phyloP scores from a whole-genome alignment of 2,113 vertebrate genomes.

The Otolemur garnettii region DNA sequence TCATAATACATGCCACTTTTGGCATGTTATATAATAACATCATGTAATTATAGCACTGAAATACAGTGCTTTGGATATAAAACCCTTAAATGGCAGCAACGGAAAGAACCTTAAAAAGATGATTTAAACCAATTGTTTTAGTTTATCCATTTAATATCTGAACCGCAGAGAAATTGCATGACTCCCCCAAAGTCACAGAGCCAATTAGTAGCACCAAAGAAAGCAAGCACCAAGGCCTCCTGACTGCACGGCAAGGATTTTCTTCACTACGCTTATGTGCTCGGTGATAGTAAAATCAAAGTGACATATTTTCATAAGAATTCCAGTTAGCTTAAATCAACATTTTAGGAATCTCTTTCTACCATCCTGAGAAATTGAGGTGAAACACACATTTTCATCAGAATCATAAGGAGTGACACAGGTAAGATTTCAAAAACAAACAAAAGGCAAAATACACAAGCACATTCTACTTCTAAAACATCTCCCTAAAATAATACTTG shows the following conservation, averaged over 20 bases:
- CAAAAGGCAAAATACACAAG: constrained; percentile 41
- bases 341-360: neutral
- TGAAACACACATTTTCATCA: neutral
- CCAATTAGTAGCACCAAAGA: neutral
- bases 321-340: neutral
- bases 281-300: constrained; percentile 46
- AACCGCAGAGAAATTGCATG: constrained; percentile 19
- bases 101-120: constrained; percentile 8
- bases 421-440: neutral
- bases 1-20: neutral
- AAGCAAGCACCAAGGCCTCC: neutral
- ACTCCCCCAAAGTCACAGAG: constrained; percentile 17
- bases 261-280: neutral
- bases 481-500: constrained; percentile 55
- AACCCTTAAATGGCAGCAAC: constrained; percentile 35
- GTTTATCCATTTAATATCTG: constrained; percentile 38
- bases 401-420: constrained; percentile 14
- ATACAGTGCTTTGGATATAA: neutral
- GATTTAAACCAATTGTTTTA: constrained; percentile 1
- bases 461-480: constrained; percentile 48
- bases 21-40: neutral
- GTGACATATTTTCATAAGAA: constrained; percentile 7
- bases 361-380: neutral
- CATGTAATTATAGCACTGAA: constrained; percentile 28
- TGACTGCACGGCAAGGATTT: neutral